These are phyloP conservation scores for Umimayanthus chanpuru DNA, from an alignment of 92 coral and sea anemone genomes.

Conservation along the genomic window DNA sequence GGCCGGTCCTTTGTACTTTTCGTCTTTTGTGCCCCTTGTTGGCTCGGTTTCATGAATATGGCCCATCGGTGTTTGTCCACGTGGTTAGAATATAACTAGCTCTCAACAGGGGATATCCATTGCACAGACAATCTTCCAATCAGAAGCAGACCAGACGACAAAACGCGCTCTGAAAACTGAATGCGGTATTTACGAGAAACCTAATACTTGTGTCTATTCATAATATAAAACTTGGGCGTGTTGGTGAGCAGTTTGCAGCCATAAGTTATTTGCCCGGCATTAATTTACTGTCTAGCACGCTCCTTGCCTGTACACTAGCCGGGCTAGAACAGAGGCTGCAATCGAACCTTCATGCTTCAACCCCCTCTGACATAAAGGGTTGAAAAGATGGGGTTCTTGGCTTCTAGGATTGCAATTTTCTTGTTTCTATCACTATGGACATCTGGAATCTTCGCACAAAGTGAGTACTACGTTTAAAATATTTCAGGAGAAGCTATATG, in stretches of 20 bases:
- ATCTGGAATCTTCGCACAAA: neutral
- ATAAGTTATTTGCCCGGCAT: conserved; percentile 71
- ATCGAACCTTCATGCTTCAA: conserved; percentile 97
- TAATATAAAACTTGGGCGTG: conserved; percentile 51
- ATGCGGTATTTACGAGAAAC: conserved; percentile 79
- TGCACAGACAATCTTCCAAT: conserved; percentile 45
- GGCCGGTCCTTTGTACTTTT: conserved; percentile 5
- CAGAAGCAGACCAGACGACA: conserved; percentile 82
- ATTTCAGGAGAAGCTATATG: neutral
- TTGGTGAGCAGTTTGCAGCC: conserved; percentile 32
- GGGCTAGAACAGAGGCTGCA: conserved; percentile 64
- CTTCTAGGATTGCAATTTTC: conserved; percentile 66
- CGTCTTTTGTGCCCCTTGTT: conserved; percentile 21
- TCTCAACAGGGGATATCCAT: conserved; percentile 48
- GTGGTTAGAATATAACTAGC: conserved; percentile 35
- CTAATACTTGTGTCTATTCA: conserved; percentile 68
- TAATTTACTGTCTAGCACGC: conserved; percentile 88
- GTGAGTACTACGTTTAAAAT: conserved; percentile 8
- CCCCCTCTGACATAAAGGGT: conserved; percentile 77
- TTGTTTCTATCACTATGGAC: conserved; percentile 34
- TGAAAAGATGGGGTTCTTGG: conserved; percentile 99
- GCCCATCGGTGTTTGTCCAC: conserved; percentile 20
- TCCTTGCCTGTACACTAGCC: conserved; percentile 52
- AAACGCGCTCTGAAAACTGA: conserved; percentile 53
- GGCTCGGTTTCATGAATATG: neutral